Percentiles rank a stretch among this genome's conserved stretches.
Conservation (phyloP, 2,113 vertebrate species). For the Bambusicola thoracicus region DNA sequence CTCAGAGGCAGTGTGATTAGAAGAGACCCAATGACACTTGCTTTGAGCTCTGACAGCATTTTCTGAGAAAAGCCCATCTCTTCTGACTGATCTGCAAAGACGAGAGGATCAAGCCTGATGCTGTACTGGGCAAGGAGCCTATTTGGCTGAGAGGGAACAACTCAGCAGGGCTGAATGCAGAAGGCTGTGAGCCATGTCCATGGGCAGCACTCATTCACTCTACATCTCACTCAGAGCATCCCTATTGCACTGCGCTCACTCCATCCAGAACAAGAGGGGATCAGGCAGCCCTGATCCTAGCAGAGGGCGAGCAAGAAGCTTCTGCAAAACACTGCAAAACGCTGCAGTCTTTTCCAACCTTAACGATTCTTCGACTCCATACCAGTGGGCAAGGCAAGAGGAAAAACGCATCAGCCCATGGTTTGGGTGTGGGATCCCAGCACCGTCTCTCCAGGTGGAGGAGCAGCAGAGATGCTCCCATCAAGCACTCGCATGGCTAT, state of each 20-base stretch:
- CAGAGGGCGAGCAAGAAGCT: background rate
- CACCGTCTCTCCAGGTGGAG: background rate
- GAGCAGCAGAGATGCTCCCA: background rate
- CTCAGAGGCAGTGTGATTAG: background rate
- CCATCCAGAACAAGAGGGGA: background rate
- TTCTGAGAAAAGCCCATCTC: background rate
- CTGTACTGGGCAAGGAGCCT: background rate
- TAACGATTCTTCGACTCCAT: too few relatives aligned
- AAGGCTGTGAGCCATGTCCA: background rate
- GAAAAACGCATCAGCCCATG: background rate
- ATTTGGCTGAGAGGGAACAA: background rate
- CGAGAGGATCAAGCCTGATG: background rate
- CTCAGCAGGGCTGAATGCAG: background rate
- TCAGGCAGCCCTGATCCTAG: background rate
- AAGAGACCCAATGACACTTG: fast-evolving
- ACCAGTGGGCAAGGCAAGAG: background rate
- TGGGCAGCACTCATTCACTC: fast-evolving
- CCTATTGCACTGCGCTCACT: background rate
- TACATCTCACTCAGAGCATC: background rate
- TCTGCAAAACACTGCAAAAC: background rate
- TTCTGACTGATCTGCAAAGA: background rate
- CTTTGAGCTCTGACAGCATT: background rate
- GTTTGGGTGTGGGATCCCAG: background rate
- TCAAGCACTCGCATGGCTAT: fast-evolving
- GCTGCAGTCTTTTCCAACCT: too few relatives aligned